Conservation (phyloP, 1,140 invertebrate species). For the Drosophila tsacasi region DNA sequence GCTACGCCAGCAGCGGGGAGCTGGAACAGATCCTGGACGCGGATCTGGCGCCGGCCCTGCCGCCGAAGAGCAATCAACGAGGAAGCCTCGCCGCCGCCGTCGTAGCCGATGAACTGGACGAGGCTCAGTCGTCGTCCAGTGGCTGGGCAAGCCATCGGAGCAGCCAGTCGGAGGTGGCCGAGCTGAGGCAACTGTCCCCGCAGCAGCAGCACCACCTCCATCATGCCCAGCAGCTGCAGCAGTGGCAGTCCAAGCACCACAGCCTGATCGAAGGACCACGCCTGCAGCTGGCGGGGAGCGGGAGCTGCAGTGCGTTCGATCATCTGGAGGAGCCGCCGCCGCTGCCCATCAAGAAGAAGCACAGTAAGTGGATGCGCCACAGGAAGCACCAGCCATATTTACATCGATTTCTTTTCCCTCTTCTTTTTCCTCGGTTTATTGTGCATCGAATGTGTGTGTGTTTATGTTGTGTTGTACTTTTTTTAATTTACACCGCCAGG, state of each 20-base stretch:
- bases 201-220: slow-evolving; percentile 43
- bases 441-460: slow-evolving; percentile 34
- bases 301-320: slow-evolving; percentile 62
- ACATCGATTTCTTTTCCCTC: slow-evolving; percentile 47
- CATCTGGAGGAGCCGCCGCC: slow-evolving; percentile 91
- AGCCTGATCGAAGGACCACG: slow-evolving; percentile 76
- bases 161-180: slow-evolving; percentile 59
- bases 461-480: slow-evolving; percentile 16
- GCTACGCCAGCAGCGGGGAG: slow-evolving; percentile 43
- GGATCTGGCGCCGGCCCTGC: slow-evolving; percentile 88
- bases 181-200: slow-evolving; percentile 61
- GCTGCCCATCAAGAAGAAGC: slow-evolving; percentile 95
- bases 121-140: slow-evolving; percentile 44
- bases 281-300: slow-evolving; percentile 31
- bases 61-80: slow-evolving; percentile 85
- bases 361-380: slow-evolving; percentile 91
- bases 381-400: slow-evolving; percentile 53
- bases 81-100: slow-evolving; percentile 87
- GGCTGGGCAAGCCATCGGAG: slow-evolving; percentile 39
- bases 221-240: slow-evolving; percentile 55
- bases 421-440: slow-evolving; percentile 38
- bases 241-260: slow-evolving; percentile 76
- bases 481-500: slow-evolving; percentile 31
- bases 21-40: slow-evolving; percentile 37
- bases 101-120: slow-evolving; percentile 86